Evolutionary conservation across 2,797 vertebrate species (phyloP).

Genomic region (Sus cebifrons): DNA sequence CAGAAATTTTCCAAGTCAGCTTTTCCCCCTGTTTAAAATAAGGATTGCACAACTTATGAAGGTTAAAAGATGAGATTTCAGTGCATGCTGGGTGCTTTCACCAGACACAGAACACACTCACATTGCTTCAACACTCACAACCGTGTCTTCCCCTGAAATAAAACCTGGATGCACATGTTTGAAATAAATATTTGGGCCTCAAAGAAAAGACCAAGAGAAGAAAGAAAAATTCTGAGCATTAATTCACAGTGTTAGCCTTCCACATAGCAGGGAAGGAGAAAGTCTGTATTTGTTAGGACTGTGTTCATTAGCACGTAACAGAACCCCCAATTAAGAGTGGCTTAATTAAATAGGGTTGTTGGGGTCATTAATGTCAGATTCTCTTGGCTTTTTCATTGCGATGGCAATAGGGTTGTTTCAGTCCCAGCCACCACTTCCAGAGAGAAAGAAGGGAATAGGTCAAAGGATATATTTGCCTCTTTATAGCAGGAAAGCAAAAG

Average conservation of each 20-base stretch:
- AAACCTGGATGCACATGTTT: not conserved
- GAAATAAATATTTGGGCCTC: not conserved
- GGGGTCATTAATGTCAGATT: not conserved
- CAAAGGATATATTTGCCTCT: not conserved
- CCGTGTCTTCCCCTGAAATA: not conserved
- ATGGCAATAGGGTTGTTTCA: not conserved
- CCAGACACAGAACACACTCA: not conserved
- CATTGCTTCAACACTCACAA: not conserved
- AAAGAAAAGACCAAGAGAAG: slow-evolving; percentile 15
- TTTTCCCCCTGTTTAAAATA: not conserved
- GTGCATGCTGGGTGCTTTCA: not conserved
- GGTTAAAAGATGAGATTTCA: not conserved
- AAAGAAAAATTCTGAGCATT: not conserved
- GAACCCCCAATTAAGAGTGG: not conserved
- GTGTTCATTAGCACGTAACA: not conserved
- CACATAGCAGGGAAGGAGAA: not conserved
- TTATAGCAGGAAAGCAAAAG: not conserved
- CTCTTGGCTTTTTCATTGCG: not conserved
- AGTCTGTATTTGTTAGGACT: not conserved
- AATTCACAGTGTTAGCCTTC: not conserved
- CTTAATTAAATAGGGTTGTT: not conserved
- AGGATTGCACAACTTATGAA: not conserved
- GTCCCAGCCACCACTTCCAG: not conserved
- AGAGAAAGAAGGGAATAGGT: not conserved
- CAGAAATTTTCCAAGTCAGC: not conserved